Base-by-base conservation (phyloP, 92 coral and sea anemone species). In the Chrysogorgia sp. region DNA sequence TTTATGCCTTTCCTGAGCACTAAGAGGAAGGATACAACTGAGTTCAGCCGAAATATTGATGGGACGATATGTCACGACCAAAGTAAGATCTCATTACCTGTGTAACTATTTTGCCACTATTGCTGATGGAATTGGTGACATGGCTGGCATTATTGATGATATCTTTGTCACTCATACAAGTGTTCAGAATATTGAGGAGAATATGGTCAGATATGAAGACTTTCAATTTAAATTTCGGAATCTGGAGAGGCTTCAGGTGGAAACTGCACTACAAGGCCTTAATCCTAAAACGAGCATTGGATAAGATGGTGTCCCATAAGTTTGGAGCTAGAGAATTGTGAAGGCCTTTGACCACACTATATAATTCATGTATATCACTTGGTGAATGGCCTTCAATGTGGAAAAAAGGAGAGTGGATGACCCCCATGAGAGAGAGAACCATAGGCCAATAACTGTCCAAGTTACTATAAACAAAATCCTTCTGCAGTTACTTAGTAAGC, bases 51-150 rank as follows among this genome's bases (percentile, higher is more conserved):
- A 14, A 74, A 43, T n/a, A 82, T 82, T 6, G 86, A 82, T 23
- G 86, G 75, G 67, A 60, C 29, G 32, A 35, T 60, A 1, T 72
- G 74, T 71, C 81, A 50, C 74, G 81, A 82, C 58, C 81, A 74
- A 50, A 21, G 25, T 48, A 82, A 74, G 58, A 48, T 82, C 30
- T 32, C 81, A 82, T 59, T 63, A 28, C 34, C 74, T 82, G 23
- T 26, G 86, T 74, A n/a, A 82, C 21, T 33, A 82, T 55, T 82
- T 74, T 82, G 72, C 86, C 37, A 72, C 14, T 23, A 50, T 72
- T 22, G 79, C 86, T 26, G 41, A 74, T 23, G 75, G 31, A 45
- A 74, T 70, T 60, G 75, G 81, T 10, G 22, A 77, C 17, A 15
- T 48, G 25, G 82, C 34, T 48, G 33, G 57, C 19, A 63, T 22